Conservation (phyloP, 2,797 vertebrate genomes). For the Myripristis jacobus region DNA sequence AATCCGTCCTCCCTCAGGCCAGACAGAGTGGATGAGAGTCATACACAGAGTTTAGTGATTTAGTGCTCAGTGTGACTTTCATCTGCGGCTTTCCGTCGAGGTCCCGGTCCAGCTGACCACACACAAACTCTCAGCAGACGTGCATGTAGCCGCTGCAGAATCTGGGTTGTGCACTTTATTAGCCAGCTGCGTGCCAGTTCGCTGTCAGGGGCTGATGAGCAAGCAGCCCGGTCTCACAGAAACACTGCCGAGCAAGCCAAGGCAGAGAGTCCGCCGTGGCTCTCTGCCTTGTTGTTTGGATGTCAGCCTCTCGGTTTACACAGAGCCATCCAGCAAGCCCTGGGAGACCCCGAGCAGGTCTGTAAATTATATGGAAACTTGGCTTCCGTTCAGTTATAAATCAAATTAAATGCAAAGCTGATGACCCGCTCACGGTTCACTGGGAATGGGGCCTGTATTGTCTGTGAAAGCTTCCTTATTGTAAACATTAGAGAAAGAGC, state of each 20-base stretch:
- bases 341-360: constrained; percentile 50
- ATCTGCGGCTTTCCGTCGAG: constrained; percentile 47
- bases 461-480: constrained; percentile 56
- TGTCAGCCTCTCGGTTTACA: constrained; percentile 73
- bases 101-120: constrained; percentile 64
- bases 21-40: constrained; percentile 32
- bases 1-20: not conserved
- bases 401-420: constrained; percentile 68
- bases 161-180: constrained; percentile 72
- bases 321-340: constrained; percentile 61
- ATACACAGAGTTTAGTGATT: constrained; percentile 56
- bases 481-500: constrained; percentile 36
- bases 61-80: constrained; percentile 51
- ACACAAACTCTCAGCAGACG: constrained; percentile 55
- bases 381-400: constrained; percentile 67
- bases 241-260: constrained; percentile 68
- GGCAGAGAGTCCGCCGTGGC: constrained; percentile 67
- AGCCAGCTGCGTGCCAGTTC: constrained; percentile 67
- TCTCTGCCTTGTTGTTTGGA: constrained; percentile 71
- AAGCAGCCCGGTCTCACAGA: too few species aligned
- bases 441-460: constrained; percentile 25
- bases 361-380: constrained; percentile 63
- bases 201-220: constrained; percentile 76
- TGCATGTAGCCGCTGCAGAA: constrained; percentile 42
- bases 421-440: constrained; percentile 58